Base-by-base conservation (phyloP, 2,888 invertebrate species). In the Drosophila melanosoma region DNA sequence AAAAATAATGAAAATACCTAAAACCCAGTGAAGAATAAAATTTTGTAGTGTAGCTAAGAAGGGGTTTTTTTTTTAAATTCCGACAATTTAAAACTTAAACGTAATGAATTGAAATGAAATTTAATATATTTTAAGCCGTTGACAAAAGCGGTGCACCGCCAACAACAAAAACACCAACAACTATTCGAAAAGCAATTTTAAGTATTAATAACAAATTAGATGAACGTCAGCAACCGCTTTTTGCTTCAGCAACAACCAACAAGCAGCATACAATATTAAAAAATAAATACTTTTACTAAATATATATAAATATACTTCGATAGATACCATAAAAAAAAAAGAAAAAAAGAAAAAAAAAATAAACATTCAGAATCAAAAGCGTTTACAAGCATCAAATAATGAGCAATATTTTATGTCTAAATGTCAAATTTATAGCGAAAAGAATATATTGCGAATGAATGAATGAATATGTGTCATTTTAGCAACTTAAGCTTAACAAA, bases 381-480 rank as follows among this genome's bases (percentile, higher is more conserved):
- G 81, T 82, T 84, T 81, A 74, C 66, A 70, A 81, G 75, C 87
- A 80, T 72, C 67, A 79, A 87, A 79, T 79, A 83, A 78, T 80
- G 76, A 89, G 87, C 87, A 87, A 87, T 87, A 87, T 84, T 89
- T 81, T 82, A 88, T 83, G 88, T 85, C 88, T 85, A 78, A 88
- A 83, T 88, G 84, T 85, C 83, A 80, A 86, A 83, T 71, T 69
- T 76, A 79, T 83, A 85, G 86, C 71, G 54, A 70, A 74, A 69
- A 69, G 68, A 58, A 63, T 71, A 70, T 7, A 56, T 12, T 45
- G 26, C 49, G n/a, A 57, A 42, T 57, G 45, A 45, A 56, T 61
- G 64, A 70, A 57, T 61, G 68, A 70, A 77, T 77, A 73, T 83
- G 88, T 86, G 85, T 86, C 85, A 86, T 88, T 76, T 79, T 86